Evolutionary conservation across 2,113 vertebrate genomes (phyloP).

Genomic region (Calyptomena viridis): DNA sequence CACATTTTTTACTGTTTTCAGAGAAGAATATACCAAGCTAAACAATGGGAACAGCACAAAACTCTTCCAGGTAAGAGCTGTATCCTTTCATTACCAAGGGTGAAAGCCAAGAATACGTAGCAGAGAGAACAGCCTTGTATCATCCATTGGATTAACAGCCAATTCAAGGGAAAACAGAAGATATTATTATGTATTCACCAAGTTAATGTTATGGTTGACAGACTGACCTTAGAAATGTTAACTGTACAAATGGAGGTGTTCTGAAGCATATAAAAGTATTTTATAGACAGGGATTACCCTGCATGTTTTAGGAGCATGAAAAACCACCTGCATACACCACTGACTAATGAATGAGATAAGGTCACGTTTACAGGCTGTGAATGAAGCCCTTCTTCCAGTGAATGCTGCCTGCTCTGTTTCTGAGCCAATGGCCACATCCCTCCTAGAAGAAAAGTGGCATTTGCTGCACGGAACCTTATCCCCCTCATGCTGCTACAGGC

Average conservation of each 20-base stretch:
- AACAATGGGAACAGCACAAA: background rate
- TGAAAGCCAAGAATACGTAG: slow-evolving; percentile 76
- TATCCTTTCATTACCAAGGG: slow-evolving; percentile 74
- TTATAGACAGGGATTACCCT: background rate
- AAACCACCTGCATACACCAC: background rate
- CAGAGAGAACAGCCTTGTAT: slow-evolving; percentile 78
- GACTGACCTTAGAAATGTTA: background rate
- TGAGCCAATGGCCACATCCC: background rate
- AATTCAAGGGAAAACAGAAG: background rate
- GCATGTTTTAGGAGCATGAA: background rate
- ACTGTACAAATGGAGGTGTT: background rate
- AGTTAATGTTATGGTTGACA: background rate
- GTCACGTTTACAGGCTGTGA: background rate
- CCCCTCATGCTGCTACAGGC: background rate
- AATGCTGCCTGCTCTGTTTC: background rate
- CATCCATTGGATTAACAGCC: slow-evolving; percentile 74
- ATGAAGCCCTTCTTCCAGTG: background rate
- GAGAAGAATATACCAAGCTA: background rate
- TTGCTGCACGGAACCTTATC: background rate
- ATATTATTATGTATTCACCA: background rate
- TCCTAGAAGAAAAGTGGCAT: background rate
- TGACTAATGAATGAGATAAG: background rate
- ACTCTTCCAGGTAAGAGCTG: background rate
- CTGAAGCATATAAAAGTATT: background rate
- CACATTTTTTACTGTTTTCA: background rate